These are phyloP conservation scores for Tricholauxania praeusta DNA, from an alignment of 2,888 invertebrate genomes.

Conservation along the genomic window DNA sequence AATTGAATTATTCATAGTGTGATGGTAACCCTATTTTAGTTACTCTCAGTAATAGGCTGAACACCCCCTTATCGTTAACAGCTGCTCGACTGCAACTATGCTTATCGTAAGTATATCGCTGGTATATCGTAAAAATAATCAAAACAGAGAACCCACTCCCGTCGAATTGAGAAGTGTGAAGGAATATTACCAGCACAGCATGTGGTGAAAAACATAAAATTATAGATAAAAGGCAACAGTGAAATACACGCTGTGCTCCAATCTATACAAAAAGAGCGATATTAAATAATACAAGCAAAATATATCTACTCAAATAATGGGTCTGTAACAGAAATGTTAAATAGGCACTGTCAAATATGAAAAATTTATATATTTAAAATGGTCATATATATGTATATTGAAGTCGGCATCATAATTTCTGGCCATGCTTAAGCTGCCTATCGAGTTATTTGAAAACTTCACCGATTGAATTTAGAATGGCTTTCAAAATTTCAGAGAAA, in stretches of 20 bases:
- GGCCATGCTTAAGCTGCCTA: too few relatives aligned
- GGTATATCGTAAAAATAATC: slow-evolving; percentile 16
- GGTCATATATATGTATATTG: too few relatives aligned
- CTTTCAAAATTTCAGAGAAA: too few relatives aligned
- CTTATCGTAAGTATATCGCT: not conserved
- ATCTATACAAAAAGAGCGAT: not conserved
- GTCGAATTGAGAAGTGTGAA: slow-evolving; percentile 15
- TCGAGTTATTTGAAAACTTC: too few relatives aligned
- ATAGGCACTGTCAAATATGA: not conserved
- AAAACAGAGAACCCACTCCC: slow-evolving; percentile 22
- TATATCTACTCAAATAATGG: not conserved
- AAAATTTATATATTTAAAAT: not conserved
- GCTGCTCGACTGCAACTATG: slow-evolving; percentile 6
- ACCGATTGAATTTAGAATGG: too few relatives aligned
- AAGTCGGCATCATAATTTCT: too few relatives aligned
- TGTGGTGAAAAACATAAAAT: slow-evolving; percentile 23
- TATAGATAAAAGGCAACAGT: not conserved
- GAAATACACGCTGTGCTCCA: not conserved
- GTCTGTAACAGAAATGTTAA: not conserved
- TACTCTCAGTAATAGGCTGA: not conserved
- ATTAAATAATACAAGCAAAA: not conserved
- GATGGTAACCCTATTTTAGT: not conserved
- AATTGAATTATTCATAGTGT: not conserved
- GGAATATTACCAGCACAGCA: not conserved
- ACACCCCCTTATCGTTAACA: not conserved